These are phyloP conservation scores for Euspilapteryx auroguttella DNA, from an alignment of 2,888 invertebrate genomes.

Conservation along the genomic window DNA sequence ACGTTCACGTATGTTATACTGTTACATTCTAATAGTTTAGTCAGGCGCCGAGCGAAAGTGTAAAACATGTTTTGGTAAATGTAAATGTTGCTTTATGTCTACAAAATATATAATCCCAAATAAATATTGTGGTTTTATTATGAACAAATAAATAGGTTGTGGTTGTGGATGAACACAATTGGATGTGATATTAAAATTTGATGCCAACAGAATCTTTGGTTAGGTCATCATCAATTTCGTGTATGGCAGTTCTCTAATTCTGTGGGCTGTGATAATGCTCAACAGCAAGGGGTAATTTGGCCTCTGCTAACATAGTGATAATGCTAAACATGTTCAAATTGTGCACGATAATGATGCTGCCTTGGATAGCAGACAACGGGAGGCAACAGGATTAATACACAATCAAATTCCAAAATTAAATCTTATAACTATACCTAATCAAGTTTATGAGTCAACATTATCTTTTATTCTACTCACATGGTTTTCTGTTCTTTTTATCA, in stretches of 20 bases:
- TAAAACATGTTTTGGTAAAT: slow-evolving; percentile 49
- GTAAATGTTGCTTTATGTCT: slow-evolving; percentile 63
- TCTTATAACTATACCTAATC: not conserved
- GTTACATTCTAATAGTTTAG: slow-evolving; percentile 57
- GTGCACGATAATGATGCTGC: not conserved
- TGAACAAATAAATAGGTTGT: not conserved
- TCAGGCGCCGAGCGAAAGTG: slow-evolving; percentile 27
- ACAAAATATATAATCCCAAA: slow-evolving; percentile 60
- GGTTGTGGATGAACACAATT: too few species aligned
- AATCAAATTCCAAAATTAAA: not conserved
- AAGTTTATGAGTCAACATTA: slow-evolving; percentile 23
- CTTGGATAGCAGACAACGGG: too few species aligned
- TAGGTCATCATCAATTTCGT: too few species aligned
- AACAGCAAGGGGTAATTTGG: too few species aligned
- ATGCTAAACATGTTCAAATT: not conserved
- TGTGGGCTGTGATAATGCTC: too few species aligned
- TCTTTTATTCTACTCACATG: slow-evolving; percentile 30
- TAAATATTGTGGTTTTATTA: slow-evolving; percentile 34
- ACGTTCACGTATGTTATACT: slow-evolving; percentile 17
- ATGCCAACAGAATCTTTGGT: too few species aligned
- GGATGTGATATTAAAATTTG: too few species aligned
- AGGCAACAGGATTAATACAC: not conserved
- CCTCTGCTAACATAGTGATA: too few species aligned
- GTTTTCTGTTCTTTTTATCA: slow-evolving; percentile 20
- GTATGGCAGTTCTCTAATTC: too few species aligned